Base-by-base conservation (phyloP, 2,797 vertebrate genomes). In the Coregonus ussuriensis region DNA sequence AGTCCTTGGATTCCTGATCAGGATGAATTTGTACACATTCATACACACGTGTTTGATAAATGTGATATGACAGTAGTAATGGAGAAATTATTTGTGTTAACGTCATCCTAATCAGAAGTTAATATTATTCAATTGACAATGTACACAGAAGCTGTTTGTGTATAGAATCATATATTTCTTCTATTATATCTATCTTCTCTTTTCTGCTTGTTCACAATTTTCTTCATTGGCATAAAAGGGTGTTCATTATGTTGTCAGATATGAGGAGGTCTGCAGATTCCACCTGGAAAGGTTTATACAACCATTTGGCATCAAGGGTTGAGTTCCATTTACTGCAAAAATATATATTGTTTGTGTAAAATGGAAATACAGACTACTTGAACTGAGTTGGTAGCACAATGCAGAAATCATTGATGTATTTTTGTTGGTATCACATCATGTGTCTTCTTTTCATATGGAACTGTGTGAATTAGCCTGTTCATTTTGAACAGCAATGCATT, bases 1-100 rank as follows among this genome's bases (percentile, higher is more conserved):
- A 88, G 83, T 84, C 86, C 74, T 66, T 88, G 83, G 88, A 90
- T 78, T 83, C 85, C 3, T 63, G 25, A 63, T 63, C 21, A 11
- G 59, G 21, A 29, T 63, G 59, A 7, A 63, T 29, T 25, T 63
- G 59, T 63, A 25, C 59, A 63, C 59, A 59, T 59, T 15, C 56
- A n/a, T 59, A 59, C 56, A 59, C 54, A 18, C 54, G 6, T 6
- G 3, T 47, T 16, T 59, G n/a, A n/a, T 7, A n/a, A 59, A 59
- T 9, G 7, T 18, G 18, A 59, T 59, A 14, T 53, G 13, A 53
- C 13, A 6, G 51, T 52, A 11, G 3, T 15, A 16, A 54, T 54
- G 53, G 15, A 54, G 53, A 41, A 6, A 41, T 41, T 47, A 47
- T 47, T 47, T 67, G 29, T 67, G 13, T 67, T 33, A 31, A 66